phyloP scores from a whole-genome alignment of 2,113 vertebrate genomes.

The Caranx ignobilis region DNA sequence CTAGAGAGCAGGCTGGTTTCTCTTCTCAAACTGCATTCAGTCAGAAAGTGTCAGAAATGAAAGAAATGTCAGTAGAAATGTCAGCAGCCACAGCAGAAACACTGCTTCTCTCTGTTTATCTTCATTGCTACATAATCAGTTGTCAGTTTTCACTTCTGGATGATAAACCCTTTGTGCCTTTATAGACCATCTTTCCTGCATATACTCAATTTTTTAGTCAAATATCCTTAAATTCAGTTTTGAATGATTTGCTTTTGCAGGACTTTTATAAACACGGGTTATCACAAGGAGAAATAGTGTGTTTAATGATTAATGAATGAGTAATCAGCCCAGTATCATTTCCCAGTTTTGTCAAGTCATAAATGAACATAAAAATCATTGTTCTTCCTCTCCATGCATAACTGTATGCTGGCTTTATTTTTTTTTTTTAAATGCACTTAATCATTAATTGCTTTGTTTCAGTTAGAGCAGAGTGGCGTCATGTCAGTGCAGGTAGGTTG shows the following conservation, averaged over 20 bases:
- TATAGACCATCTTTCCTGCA: background rate
- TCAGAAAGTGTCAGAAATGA: background rate
- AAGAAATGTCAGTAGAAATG: too few species aligned
- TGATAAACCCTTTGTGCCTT: background rate
- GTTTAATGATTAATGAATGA: too few species aligned
- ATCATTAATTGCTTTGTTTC: background rate
- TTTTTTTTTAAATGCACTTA: background rate
- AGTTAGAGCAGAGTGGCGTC: background rate
- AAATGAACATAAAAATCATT: background rate
- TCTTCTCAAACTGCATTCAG: constrained; percentile 15
- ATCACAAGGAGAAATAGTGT: background rate
- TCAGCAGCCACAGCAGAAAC: background rate
- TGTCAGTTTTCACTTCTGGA: background rate
- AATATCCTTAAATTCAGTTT: background rate
- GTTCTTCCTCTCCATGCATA: background rate
- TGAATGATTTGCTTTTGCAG: background rate
- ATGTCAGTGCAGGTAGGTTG: constrained; percentile 22
- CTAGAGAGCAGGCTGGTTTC: constrained; percentile 72
- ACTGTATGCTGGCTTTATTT: background rate
- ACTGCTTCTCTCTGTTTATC: background rate
- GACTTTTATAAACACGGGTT: background rate
- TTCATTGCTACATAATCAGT: background rate
- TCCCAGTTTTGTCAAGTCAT: background rate
- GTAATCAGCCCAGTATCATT: too few species aligned
- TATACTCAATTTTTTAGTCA: background rate